Evolutionary conservation across 2,797 vertebrate species (phyloP).

Genomic region (Gymnopithys bicolor): DNA sequence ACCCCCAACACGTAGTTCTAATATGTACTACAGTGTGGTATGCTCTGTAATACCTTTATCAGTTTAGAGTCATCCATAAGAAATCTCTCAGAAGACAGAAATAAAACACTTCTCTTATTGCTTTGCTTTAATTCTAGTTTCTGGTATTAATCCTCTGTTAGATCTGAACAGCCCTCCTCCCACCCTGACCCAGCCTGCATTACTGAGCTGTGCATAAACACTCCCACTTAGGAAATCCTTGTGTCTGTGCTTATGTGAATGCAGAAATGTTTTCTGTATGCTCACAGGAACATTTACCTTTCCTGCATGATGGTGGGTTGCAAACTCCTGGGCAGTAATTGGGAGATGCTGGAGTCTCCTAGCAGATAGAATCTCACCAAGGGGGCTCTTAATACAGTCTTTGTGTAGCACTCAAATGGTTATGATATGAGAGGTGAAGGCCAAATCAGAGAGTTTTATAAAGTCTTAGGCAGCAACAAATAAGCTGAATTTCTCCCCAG

Average conservation of each 20-base stretch:
- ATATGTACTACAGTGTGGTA: background rate
- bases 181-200: background rate
- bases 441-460: background rate
- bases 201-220: background rate
- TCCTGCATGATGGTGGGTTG: background rate
- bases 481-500: background rate
- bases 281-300: background rate
- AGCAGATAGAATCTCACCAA: background rate
- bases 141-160: conserved; percentile 27
- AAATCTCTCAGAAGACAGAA: conserved; percentile 39
- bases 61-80: background rate
- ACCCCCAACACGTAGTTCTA: background rate
- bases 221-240: background rate
- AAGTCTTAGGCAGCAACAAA: background rate
- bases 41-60: background rate
- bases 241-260: background rate
- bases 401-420: background rate
- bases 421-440: background rate
- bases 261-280: background rate
- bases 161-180: background rate
- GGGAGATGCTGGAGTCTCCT: background rate
- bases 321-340: background rate
- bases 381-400: background rate
- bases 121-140: conserved; percentile 28
- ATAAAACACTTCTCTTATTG: conserved; percentile 35